phyloP scores from a whole-genome alignment of 2,888 invertebrate species.

The Dendrolimus houi region DNA sequence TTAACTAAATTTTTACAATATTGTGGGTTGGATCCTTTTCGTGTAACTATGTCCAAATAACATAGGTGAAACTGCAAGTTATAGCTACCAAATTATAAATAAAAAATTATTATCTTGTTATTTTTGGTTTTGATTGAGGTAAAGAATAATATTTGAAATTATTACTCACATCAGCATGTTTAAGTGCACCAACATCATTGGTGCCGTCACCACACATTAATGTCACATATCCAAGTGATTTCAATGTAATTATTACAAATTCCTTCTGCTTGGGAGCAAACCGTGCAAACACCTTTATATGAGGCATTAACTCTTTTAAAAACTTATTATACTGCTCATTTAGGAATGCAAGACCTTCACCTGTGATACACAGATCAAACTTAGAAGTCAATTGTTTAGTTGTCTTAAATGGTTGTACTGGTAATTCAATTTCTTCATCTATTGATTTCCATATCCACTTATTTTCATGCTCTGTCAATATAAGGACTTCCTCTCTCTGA shows the following conservation, averaged over 20 bases:
- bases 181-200: conserved; percentile 98
- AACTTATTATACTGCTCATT: conserved; percentile 78
- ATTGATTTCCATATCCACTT: conserved; percentile 89
- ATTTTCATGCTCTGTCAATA: conserved; percentile 72
- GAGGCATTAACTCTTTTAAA: conserved; percentile 85
- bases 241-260: conserved; percentile 92
- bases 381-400: conserved; percentile 79
- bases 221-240: conserved; percentile 90
- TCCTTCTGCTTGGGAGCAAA: conserved; percentile 99
- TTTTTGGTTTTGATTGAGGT: too few relatives aligned
- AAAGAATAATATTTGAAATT: too few relatives aligned
- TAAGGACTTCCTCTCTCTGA: conserved; percentile 79
- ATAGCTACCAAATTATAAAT: too few relatives aligned
- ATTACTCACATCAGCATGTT: conserved; percentile 95
- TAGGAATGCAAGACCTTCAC: conserved; percentile 88
- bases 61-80: too few relatives aligned
- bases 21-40: too few relatives aligned
- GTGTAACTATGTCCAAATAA: too few relatives aligned
- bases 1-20: too few relatives aligned
- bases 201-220: conserved; percentile 99
- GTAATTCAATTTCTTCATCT: conserved; percentile 75
- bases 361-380: conserved; percentile 96
- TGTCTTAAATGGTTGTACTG: conserved; percentile 64
- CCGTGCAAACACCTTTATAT: conserved; percentile 94
- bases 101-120: too few relatives aligned